These are phyloP conservation scores for Lathronympha strigana DNA, from an alignment of 2,888 invertebrate species.

Conservation along the genomic window DNA sequence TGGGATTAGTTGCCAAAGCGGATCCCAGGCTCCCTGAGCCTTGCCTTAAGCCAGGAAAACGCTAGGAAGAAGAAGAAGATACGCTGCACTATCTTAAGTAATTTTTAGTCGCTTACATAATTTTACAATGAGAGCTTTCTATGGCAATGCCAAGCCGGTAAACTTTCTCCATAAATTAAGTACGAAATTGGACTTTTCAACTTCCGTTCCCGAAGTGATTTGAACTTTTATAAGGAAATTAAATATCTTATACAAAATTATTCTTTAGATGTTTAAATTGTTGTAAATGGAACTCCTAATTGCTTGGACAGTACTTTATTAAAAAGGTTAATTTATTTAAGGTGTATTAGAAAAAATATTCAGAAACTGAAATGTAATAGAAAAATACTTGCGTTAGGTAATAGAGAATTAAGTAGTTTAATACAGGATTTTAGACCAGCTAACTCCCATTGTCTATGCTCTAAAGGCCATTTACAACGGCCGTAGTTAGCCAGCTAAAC, in stretches of 20 bases:
- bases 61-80: no score
- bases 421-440: no score
- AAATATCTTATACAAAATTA: conserved; percentile 14
- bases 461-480: no score
- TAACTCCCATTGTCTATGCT: no score
- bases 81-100: neutral
- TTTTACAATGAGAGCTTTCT: conserved; percentile 3
- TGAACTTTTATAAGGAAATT: conserved; percentile 27
- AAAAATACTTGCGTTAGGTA: no score
- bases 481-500: no score
- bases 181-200: conserved; percentile 25
- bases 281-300: neutral
- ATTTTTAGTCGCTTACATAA: conserved; percentile 1
- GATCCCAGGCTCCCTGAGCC: no score
- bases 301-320: neutral
- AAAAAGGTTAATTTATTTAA: neutral
- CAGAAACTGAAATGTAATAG: no score
- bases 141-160: conserved; percentile 19
- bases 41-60: no score
- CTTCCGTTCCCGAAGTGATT: conserved; percentile 20
- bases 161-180: conserved; percentile 30
- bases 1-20: no score
- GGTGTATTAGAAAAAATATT: no score
- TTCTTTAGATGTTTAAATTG: neutral
- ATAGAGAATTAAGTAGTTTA: no score